These are phyloP conservation scores for Micronisus gabar DNA, from an alignment of 2,113 vertebrate species.

Conservation along the genomic window DNA sequence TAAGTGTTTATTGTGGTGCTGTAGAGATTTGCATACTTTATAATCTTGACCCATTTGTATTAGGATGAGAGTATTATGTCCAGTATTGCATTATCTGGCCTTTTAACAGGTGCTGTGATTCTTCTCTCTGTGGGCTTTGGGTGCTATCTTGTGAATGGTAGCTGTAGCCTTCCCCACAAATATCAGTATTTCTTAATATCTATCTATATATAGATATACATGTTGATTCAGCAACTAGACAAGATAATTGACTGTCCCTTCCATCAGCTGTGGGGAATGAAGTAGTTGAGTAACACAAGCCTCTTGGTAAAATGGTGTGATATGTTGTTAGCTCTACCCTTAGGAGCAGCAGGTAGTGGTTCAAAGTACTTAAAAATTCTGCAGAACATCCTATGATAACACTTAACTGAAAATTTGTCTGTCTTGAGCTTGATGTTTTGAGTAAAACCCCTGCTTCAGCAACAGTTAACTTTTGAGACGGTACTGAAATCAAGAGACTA, in stretches of 20 bases:
- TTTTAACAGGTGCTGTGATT: neutral
- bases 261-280: neutral
- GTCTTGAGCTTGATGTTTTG: neutral
- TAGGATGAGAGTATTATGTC: neutral
- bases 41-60: neutral
- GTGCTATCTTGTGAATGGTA: neutral
- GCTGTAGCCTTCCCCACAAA: neutral
- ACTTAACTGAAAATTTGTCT: neutral
- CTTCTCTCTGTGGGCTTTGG: neutral
- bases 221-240: neutral
- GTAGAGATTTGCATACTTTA: neutral
- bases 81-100: neutral
- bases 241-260: neutral
- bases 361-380: neutral
- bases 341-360: neutral
- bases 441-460: neutral
- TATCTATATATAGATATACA: fast-evolving
- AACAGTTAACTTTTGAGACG: neutral
- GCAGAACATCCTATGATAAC: neutral
- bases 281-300: neutral
- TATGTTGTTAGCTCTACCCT: neutral
- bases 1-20: neutral
- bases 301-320: neutral
- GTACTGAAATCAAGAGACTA: neutral
- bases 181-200: neutral